Base-by-base conservation (phyloP, 2,888 invertebrate species). In the Drosophila tripunctata region DNA sequence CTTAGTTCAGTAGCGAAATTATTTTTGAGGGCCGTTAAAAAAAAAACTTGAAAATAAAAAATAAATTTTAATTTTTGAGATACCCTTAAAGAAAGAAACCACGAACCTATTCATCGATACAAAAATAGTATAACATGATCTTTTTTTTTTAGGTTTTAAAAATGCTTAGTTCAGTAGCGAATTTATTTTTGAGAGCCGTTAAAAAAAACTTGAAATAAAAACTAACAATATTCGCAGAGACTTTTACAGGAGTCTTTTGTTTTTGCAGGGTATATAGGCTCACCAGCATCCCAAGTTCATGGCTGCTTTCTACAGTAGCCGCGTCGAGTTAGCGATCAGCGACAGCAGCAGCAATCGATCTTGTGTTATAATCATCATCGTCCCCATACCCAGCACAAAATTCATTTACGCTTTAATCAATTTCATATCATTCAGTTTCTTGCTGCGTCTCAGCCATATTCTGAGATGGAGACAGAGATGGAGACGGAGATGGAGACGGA, bases 331-430 rank as follows among this genome's bases (percentile, higher is more conserved):
- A 90, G 90, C 89, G 89, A 88, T 88, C 90, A 88, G 83, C 87
- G 88, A 87, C 88, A 88, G 84, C 84, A 88, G 84, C 84, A 83
- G 86, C 88, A 76, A 89, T 89, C 88, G 88, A 89, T 89, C 86
- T 88, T 80, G 81, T 87, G 80, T 88, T 86, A 88, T 88, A 89
- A 89, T 88, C 88, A 89, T 80, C 75, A 57, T 63, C n/a, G n/a
- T n/a, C n/a, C n/a, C 64, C 41, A 41, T 67, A 63, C 73, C 58
- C 75, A 63, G 67, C 81, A 77, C 72, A 85, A 88, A 89, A 89
- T 88, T 89, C 86, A 90, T 90, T 90, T 89, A 87, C 89, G 89
- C 90, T 89, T 90, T 89, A 90, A 89, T 90, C 88, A 87, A 89
- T 89, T 88, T 88, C 80, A 89, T 87, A 87, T 85, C 80, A 86